phyloP scores from a whole-genome alignment of 2,888 invertebrate species.

The Cephus nigrinus region DNA sequence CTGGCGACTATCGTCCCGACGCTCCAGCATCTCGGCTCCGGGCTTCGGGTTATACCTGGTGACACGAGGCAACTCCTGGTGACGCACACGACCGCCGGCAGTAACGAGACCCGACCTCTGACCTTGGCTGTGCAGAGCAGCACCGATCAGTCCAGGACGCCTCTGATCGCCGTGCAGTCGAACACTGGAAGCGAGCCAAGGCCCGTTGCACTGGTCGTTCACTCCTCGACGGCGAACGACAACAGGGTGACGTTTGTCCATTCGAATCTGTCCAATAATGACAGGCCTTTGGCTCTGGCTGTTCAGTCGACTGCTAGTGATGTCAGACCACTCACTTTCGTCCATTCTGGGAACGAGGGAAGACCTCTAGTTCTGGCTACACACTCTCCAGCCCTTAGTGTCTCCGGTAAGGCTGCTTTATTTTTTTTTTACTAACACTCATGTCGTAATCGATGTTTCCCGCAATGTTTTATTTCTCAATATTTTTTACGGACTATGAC shows the following conservation, averaged over 20 bases:
- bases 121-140: constrained; percentile 55
- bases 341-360: constrained; percentile 60
- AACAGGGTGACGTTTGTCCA: constrained; percentile 63
- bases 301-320: constrained; percentile 61
- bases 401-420: constrained; percentile 51
- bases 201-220: constrained; percentile 62
- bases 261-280: constrained; percentile 61
- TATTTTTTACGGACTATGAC: neutral
- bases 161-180: constrained; percentile 45
- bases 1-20: constrained; percentile 62
- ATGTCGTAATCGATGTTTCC: no score
- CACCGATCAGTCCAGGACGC: constrained; percentile 52
- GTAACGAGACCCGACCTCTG: constrained; percentile 55
- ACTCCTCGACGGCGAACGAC: constrained; percentile 61
- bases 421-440: no score
- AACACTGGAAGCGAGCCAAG: constrained; percentile 59
- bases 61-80: constrained; percentile 61
- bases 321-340: constrained; percentile 60
- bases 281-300: constrained; percentile 62
- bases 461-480: neutral
- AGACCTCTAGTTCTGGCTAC: constrained; percentile 57
- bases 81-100: constrained; percentile 52
- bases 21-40: constrained; percentile 60
- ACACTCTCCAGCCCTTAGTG: constrained; percentile 59
- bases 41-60: constrained; percentile 60